A percentile compares a stretch with the other conserved stretches of the same genome.
These are phyloP conservation scores for Sinocyclocheilus anophthalmus DNA, from an alignment of 2,113 vertebrate genomes.

Conservation along the genomic window DNA sequence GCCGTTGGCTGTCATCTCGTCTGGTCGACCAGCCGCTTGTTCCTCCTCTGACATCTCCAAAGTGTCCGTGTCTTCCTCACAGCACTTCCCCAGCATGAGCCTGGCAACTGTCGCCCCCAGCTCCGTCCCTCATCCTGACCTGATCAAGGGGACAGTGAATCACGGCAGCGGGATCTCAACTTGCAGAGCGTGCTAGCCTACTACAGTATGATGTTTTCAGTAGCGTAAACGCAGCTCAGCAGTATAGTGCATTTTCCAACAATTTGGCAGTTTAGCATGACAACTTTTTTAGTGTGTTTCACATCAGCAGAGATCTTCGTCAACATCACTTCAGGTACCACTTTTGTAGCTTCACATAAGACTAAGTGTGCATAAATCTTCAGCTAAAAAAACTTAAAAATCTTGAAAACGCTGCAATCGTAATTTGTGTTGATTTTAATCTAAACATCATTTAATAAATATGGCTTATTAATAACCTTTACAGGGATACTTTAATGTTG, in stretches of 20 bases:
- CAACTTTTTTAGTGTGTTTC: background rate
- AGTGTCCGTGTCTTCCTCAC: background rate
- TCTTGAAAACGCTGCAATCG: too few relatives aligned
- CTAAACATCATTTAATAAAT: too few relatives aligned
- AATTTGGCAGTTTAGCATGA: background rate
- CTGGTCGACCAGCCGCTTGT: background rate
- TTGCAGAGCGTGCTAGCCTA: background rate
- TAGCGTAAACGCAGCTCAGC: background rate
- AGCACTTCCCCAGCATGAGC: background rate
- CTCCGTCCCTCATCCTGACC: conserved; percentile 20
- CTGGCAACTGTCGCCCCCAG: background rate
- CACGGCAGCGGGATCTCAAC: background rate
- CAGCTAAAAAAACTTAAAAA: too few relatives aligned
- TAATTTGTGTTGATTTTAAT: too few relatives aligned
- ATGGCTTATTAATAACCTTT: too few relatives aligned
- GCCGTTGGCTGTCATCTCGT: conserved; percentile 10
- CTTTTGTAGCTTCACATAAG: too few relatives aligned
- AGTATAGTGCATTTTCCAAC: background rate
- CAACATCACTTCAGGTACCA: too few relatives aligned
- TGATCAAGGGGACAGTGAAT: conserved; percentile 14
- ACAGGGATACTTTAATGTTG: too few relatives aligned
- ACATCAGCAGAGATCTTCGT: background rate
- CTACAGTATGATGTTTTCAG: background rate
- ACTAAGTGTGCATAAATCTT: too few relatives aligned
- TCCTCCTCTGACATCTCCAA: conserved; percentile 22